A percentile compares a stretch with the other conserved stretches of the same genome.
phyloP scores from a whole-genome alignment of 2,797 vertebrate species.

The Oceanodroma leucorhoa region DNA sequence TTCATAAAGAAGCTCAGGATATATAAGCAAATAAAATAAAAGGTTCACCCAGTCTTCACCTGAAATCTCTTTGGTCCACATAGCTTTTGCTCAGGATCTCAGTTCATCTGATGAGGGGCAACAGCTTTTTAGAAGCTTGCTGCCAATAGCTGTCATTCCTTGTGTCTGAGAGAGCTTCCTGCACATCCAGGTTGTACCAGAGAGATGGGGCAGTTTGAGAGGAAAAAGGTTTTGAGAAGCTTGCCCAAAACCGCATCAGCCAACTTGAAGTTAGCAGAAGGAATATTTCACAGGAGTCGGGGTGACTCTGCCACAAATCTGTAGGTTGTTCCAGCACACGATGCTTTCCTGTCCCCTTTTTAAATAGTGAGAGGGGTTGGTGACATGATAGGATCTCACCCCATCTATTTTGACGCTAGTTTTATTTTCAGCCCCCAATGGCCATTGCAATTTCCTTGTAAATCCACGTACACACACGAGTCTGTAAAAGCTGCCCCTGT shows the following conservation, averaged over 20 bases:
- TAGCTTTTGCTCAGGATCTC: not conserved
- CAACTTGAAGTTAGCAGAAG: not conserved
- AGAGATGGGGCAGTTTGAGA: not conserved
- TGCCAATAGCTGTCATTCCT: not conserved
- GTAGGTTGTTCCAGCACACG: not conserved
- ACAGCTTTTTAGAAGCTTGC: not conserved
- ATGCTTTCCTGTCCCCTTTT: not conserved
- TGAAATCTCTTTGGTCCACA: not conserved
- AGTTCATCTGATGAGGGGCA: not conserved
- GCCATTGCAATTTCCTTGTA: not conserved
- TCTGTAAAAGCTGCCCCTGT: not conserved
- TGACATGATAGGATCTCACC: not conserved
- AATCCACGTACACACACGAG: fast-evolving
- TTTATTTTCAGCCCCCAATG: not conserved
- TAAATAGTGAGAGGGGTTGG: not conserved
- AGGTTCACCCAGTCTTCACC: not conserved
- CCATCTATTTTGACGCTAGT: not conserved
- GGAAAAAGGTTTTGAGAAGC: not conserved
- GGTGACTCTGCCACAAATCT: not conserved
- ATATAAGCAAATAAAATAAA: not conserved
- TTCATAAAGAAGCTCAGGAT: not conserved
- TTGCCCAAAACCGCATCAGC: not conserved
- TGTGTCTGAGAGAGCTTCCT: not conserved
- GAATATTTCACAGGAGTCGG: not conserved
- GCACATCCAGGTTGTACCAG: not conserved